Conservation (phyloP, 2,113 vertebrate genomes). For the Saccopteryx leptura region DNA sequence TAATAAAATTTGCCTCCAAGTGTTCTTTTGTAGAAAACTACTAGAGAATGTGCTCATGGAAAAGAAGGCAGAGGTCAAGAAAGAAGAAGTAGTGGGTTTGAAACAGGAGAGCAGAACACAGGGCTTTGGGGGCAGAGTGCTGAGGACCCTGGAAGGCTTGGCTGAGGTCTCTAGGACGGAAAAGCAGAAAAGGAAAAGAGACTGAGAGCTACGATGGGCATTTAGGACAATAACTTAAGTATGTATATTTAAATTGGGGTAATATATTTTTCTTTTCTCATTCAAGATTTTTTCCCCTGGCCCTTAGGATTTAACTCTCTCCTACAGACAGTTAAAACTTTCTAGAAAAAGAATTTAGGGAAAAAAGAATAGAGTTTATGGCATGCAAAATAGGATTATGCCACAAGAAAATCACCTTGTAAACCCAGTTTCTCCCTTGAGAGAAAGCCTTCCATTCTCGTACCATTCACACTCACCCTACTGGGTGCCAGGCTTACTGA, state of each 20-base stretch:
- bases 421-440: not conserved
- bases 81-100: not conserved
- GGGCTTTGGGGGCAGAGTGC: not conserved
- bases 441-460: not conserved
- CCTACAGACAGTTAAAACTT: not conserved
- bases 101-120: not conserved
- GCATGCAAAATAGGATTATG: not conserved
- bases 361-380: not conserved
- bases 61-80: not conserved
- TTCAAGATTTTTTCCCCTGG: not conserved
- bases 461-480: not conserved
- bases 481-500: not conserved
- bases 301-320: not conserved
- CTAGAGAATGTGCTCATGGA: not conserved
- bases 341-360: not conserved
- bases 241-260: not conserved
- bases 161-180: not conserved
- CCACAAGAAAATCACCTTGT: not conserved
- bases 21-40: not conserved
- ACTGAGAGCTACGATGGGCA: not conserved
- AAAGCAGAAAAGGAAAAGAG: no score
- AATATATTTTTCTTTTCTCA: not conserved
- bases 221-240: not conserved
- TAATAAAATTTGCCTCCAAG: not conserved
- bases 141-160: not conserved